phyloP scores from a whole-genome alignment of 2,797 vertebrate species.

The Sebastes diaconus region DNA sequence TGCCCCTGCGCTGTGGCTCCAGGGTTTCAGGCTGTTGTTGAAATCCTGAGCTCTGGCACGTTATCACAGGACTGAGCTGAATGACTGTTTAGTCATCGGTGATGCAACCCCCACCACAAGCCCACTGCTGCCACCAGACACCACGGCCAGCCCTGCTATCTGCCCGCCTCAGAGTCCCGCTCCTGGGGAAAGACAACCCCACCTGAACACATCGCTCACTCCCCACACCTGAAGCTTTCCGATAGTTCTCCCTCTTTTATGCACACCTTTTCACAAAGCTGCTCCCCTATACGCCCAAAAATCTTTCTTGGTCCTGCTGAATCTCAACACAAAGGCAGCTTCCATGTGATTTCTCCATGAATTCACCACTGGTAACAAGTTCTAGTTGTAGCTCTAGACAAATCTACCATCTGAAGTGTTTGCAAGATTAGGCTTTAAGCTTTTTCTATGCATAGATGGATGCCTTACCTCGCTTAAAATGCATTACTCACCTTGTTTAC shows the following conservation, averaged over 20 bases:
- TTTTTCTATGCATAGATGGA: background rate
- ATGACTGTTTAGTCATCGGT: conserved; percentile 56
- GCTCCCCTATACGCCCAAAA: background rate
- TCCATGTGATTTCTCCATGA: background rate
- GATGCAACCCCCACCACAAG: conserved; percentile 41
- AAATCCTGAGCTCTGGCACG: conserved; percentile 63
- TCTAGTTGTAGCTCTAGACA: background rate
- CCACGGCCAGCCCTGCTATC: conserved; percentile 14
- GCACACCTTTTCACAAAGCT: conserved; percentile 1
- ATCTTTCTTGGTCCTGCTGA: background rate
- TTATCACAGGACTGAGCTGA: conserved; percentile 64
- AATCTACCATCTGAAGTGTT: background rate
- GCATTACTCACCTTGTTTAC: conserved; percentile 70
- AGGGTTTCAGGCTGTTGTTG: conserved; percentile 62
- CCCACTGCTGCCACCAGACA: conserved; percentile 23
- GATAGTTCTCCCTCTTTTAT: background rate
- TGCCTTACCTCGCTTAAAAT: conserved; percentile 50
- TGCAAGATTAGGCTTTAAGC: background rate
- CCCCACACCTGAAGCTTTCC: conserved; percentile 31
- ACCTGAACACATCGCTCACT: conserved; percentile 2
- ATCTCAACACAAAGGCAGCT: background rate
- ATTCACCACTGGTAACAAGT: background rate
- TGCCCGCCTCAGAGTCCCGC: conserved; percentile 27
- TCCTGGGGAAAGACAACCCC: conserved; percentile 39
- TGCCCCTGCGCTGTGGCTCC: conserved; percentile 71